Evolutionary conservation across 2,113 vertebrate genomes (phyloP).

Genomic region (Delphinapterus leucas): DNA sequence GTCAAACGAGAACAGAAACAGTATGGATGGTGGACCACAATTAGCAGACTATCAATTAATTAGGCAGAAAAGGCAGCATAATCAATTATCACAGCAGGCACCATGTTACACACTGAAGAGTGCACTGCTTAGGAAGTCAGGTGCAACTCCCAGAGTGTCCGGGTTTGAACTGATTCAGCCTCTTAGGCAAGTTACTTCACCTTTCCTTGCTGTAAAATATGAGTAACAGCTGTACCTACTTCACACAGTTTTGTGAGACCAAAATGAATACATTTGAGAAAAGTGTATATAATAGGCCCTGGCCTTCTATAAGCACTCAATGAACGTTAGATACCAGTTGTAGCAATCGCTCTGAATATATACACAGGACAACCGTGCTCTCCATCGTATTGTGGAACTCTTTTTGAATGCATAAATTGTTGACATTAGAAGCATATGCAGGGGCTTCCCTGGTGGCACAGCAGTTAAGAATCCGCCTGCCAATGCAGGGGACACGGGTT

Average conservation of each 20-base stretch:
- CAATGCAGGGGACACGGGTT: too few relatives aligned
- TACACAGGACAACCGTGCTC: background rate
- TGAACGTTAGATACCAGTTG: background rate
- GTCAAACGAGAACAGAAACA: background rate
- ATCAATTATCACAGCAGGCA: background rate
- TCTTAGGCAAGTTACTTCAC: background rate
- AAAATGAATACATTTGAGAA: background rate
- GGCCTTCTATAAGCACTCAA: background rate
- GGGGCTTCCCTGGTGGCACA: too few relatives aligned
- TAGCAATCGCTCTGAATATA: background rate
- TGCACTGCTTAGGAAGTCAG: background rate
- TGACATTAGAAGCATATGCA: background rate
- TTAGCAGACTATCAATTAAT: background rate
- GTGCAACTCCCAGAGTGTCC: background rate
- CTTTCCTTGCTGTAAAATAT: background rate
- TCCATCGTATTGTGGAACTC: background rate
- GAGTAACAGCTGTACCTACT: background rate
- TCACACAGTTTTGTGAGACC: background rate
- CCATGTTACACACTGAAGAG: background rate
- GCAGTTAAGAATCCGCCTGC: too few relatives aligned
- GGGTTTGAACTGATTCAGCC: background rate
- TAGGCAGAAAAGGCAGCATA: background rate
- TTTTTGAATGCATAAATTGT: background rate
- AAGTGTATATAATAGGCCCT: background rate
- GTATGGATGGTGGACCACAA: background rate